A percentile compares a stretch with the other conserved stretches of the same genome.
phyloP scores from a whole-genome alignment of 2,797 vertebrate species.

The Triplophysa yarkandensis region DNA sequence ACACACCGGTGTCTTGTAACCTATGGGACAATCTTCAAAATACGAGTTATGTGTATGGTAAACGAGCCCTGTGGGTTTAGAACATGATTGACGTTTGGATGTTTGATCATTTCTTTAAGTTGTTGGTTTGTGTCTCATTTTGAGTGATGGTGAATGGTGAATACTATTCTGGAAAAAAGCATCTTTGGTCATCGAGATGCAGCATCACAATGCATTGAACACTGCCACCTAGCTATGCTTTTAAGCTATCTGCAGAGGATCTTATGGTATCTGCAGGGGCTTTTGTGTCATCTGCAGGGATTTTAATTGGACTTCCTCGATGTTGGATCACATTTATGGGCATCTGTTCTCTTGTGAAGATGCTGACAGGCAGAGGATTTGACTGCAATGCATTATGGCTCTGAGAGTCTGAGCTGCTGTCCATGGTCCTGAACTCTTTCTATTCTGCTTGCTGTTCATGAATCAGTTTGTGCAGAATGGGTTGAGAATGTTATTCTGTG shows the following conservation, averaged over 20 bases:
- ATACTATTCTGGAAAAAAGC: neutral
- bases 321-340: neutral
- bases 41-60: neutral
- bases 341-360: neutral
- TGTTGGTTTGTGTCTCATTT: neutral
- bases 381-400: neutral
- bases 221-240: slow-evolving; percentile 61
- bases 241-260: no score
- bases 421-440: slow-evolving; percentile 58
- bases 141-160: neutral
- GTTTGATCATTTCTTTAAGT: neutral
- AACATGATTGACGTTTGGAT: neutral
- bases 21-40: slow-evolving; percentile 5
- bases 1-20: slow-evolving; percentile 44
- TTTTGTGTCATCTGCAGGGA: neutral
- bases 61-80: slow-evolving; percentile 4
- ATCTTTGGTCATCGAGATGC: neutral
- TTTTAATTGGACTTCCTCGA: neutral
- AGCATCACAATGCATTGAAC: slow-evolving; percentile 45
- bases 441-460: neutral
- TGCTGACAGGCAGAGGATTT: neutral
- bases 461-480: neutral
- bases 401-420: slow-evolving; percentile 47
- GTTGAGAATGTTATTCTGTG: neutral
- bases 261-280: neutral